Conservation (phyloP, 2,797 vertebrate species). For the Garrulus glandarius region DNA sequence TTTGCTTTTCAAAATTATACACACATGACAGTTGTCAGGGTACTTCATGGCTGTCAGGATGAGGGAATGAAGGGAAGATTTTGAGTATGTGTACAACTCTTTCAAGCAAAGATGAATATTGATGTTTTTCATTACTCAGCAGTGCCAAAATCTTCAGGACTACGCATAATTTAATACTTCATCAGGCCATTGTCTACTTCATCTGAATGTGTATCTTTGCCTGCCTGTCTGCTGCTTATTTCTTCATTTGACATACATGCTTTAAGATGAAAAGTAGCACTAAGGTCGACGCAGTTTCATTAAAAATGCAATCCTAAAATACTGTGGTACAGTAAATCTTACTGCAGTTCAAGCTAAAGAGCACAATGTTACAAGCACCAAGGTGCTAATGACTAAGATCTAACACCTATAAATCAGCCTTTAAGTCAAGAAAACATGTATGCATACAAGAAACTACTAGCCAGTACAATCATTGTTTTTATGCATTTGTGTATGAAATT, state of each 20-base stretch:
- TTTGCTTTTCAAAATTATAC: neutral
- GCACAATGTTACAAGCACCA: neutral
- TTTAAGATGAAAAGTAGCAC: neutral
- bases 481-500: neutral
- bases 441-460: neutral
- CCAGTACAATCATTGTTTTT: neutral
- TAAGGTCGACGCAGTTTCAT: neutral
- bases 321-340: neutral
- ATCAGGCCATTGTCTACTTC: neutral
- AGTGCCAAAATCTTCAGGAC: neutral
- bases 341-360: neutral
- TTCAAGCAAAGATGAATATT: neutral
- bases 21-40: neutral
- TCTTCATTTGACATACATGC: neutral
- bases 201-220: neutral
- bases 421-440: neutral
- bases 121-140: neutral
- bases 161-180: neutral
- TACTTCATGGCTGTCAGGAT: neutral
- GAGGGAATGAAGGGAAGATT: neutral
- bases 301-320: neutral
- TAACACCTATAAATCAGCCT: neutral
- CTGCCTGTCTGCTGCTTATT: neutral
- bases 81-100: neutral
- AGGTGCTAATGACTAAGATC: neutral